Conservation (phyloP, 2,113 vertebrate genomes). For the Cacatua alba region DNA sequence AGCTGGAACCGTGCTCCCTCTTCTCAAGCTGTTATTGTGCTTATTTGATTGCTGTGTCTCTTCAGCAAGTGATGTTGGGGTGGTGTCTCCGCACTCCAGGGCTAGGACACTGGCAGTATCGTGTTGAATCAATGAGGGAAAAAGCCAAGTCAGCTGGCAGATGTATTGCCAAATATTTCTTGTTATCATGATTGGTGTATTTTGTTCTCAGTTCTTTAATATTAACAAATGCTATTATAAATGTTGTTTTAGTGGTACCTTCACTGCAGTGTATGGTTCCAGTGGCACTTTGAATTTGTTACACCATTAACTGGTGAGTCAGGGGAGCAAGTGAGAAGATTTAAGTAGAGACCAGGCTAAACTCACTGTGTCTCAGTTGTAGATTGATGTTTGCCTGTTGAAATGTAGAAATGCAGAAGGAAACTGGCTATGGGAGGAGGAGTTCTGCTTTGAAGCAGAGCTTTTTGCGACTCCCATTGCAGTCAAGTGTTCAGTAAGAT, state of each 20-base stretch:
- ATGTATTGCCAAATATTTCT: background rate
- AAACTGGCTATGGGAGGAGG: background rate
- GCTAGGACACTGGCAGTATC: background rate
- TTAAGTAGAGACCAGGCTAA: background rate
- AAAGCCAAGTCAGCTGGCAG: background rate
- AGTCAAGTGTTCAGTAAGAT: background rate
- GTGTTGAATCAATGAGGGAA: background rate
- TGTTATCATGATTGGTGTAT: background rate
- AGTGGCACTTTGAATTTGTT: background rate
- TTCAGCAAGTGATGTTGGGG: background rate
- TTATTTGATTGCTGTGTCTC: background rate
- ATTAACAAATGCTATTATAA: background rate
- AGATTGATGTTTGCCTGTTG: background rate
- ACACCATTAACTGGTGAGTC: background rate
- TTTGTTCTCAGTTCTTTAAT: background rate
- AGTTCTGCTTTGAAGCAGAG: background rate
- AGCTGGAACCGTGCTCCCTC: background rate
- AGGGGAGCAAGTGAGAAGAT: background rate
- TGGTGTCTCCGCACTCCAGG: fast-evolving
- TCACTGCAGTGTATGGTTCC: fast-evolving
- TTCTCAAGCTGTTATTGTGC: background rate
- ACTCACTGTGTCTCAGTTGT: background rate
- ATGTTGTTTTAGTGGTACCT: background rate
- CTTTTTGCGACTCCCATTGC: background rate
- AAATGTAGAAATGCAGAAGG: background rate